phyloP scores from a whole-genome alignment of 2,113 vertebrate species.

The Brienomyrus longianalis region DNA sequence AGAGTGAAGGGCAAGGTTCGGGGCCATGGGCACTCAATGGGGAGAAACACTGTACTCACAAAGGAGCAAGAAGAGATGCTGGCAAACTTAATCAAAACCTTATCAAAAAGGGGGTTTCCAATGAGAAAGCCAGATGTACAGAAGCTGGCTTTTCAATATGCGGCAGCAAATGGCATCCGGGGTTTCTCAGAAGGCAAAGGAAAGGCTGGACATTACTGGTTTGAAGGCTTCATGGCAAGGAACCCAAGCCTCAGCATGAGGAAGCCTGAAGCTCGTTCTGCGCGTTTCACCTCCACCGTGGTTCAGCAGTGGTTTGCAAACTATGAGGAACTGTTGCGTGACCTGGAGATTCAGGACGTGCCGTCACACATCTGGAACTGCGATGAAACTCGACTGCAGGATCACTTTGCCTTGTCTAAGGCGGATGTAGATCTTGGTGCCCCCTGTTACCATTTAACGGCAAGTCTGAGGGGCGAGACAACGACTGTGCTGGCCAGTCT shows the following conservation, averaged over 20 bases:
- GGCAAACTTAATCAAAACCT: slow-evolving; percentile 4
- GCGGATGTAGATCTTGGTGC: slow-evolving; percentile 6
- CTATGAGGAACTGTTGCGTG: not conserved
- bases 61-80: slow-evolving; percentile 9
- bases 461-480: not conserved
- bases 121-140: slow-evolving; percentile 24
- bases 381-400: slow-evolving; percentile 16
- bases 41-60: slow-evolving; percentile 17
- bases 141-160: slow-evolving; percentile 30
- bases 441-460: slow-evolving; percentile 17
- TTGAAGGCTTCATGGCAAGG: slow-evolving; percentile 19
- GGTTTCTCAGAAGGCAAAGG: slow-evolving; percentile 15
- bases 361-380: slow-evolving; percentile 23
- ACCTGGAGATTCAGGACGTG: slow-evolving; percentile 8
- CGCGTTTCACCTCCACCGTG: not conserved
- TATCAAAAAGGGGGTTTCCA: slow-evolving; percentile 15
- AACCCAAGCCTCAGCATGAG: slow-evolving; percentile 16
- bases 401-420: slow-evolving; percentile 7
- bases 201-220: slow-evolving; percentile 26
- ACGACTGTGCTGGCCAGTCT: slow-evolving; percentile 19
- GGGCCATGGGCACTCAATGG: not conserved
- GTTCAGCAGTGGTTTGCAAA: slow-evolving; percentile 19
- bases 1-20: slow-evolving; percentile 15
- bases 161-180: slow-evolving; percentile 16
- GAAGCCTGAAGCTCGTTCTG: slow-evolving; percentile 24